These are phyloP conservation scores for Caenorhabditis angaria DNA, from an alignment of 2,888 invertebrate genomes.

Conservation along the genomic window DNA sequence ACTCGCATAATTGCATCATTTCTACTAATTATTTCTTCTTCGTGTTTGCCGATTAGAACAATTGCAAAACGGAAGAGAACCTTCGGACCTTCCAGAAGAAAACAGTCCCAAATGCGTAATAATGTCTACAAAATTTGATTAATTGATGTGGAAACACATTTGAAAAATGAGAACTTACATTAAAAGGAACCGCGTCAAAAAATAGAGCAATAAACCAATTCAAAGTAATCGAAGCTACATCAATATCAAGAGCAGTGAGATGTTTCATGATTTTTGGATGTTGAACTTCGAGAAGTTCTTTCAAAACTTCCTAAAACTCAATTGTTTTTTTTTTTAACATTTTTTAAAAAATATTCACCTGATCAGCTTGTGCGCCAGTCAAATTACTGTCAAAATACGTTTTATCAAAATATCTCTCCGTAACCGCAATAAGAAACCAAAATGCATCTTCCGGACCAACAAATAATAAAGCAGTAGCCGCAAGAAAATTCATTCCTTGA, in stretches of 20 bases:
- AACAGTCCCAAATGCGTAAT: constrained; percentile 77
- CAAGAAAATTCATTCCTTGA: constrained; percentile 77
- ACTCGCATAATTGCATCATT: constrained; percentile 75
- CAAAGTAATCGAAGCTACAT: constrained; percentile 76
- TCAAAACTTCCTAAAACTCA: constrained; percentile 73
- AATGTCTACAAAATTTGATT: constrained; percentile 73
- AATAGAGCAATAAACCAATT: constrained; percentile 77
- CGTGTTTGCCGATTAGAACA: constrained; percentile 47
- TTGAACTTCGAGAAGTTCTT: constrained; percentile 74
- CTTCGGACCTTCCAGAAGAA: constrained; percentile 76
- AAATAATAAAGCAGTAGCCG: constrained; percentile 75
- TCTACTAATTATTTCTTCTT: constrained; percentile 50
- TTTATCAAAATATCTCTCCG: constrained; percentile 75
- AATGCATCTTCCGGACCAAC: constrained; percentile 76
- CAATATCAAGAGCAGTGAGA: constrained; percentile 74
- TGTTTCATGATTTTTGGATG: constrained; percentile 74
- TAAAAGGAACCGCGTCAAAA: constrained; percentile 76
- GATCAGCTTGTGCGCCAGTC: constrained; percentile 76
- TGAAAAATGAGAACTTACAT: constrained; percentile 60
- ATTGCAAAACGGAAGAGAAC: constrained; percentile 75
- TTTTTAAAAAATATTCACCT: constrained; percentile 60
- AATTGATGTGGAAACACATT: background rate
- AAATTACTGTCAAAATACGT: constrained; percentile 76
- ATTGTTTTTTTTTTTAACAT: background rate
- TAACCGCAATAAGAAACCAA: constrained; percentile 76